phyloP scores from a whole-genome alignment of 2,797 vertebrate species.

The Notoglanidium macrostoma region DNA sequence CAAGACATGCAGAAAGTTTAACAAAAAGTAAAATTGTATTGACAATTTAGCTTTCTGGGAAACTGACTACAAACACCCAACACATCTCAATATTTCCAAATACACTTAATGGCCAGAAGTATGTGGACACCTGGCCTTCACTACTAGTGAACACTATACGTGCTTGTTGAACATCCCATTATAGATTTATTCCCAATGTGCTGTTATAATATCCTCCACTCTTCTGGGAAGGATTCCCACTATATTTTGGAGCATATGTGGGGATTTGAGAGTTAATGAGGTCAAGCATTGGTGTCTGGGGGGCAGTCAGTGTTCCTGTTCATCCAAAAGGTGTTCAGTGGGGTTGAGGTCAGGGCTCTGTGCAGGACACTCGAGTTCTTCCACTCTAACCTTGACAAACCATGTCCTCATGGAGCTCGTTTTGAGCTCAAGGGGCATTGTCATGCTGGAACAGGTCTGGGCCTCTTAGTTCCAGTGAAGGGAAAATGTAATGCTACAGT shows the following conservation, averaged over 20 bases:
- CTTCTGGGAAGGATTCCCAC: background rate
- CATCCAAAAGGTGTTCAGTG: background rate
- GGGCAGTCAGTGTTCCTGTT: background rate
- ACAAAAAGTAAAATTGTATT: background rate
- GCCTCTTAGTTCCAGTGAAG: background rate
- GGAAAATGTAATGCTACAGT: background rate
- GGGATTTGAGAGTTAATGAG: background rate
- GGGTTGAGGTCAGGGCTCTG: background rate
- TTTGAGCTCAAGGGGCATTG: background rate
- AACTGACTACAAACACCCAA: background rate
- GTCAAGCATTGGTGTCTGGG: background rate
- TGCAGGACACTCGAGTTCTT: background rate
- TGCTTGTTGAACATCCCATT: background rate
- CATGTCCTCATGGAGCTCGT: background rate
- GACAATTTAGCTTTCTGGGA: background rate
- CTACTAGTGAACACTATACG: background rate
- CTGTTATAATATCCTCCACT: background rate
- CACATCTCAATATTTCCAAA: background rate
- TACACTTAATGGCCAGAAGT: background rate
- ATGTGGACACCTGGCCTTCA: background rate
- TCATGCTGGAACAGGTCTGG: background rate
- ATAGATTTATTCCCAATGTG: background rate
- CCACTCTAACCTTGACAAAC: background rate
- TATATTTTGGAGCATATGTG: background rate
- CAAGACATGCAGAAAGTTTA: background rate